These are phyloP conservation scores for Apodemus speciosus DNA, from an alignment of 2,113 vertebrate species.

Conservation along the genomic window DNA sequence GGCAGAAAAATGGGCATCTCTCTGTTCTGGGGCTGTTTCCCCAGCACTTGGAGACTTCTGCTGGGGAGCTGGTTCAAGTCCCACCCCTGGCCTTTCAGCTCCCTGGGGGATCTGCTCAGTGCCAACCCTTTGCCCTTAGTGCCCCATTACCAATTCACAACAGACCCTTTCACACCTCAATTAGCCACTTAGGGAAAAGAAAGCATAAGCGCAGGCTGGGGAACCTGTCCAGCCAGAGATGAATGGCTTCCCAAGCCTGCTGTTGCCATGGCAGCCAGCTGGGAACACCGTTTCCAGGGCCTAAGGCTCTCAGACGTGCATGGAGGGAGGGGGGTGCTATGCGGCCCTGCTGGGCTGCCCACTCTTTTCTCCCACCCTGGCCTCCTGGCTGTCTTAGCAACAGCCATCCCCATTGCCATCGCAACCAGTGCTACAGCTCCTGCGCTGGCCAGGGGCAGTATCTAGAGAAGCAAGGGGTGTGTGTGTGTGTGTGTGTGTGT, in stretches of 20 bases:
- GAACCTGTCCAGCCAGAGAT: conserved; percentile 73
- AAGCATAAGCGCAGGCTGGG: conserved; percentile 57
- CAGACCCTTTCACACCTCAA: conserved; percentile 64
- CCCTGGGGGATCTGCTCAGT: neutral
- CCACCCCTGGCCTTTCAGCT: neutral
- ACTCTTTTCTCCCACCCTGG: conserved; percentile 46
- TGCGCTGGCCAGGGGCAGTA: conserved; percentile 24
- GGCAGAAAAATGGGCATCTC: neutral
- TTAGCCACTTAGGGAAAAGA: conserved; percentile 71
- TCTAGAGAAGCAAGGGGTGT: neutral
- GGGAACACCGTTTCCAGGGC: conserved; percentile 71
- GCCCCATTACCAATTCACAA: conserved; percentile 36
- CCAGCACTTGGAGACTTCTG: neutral
- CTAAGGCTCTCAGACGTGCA: conserved; percentile 33
- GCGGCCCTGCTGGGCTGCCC: conserved; percentile 71
- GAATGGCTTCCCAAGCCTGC: conserved; percentile 77
- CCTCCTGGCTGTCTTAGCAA: conserved; percentile 73
- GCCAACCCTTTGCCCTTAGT: conserved; percentile 1
- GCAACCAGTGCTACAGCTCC: conserved; percentile 19
- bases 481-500: neutral
- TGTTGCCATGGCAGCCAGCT: conserved; percentile 84
- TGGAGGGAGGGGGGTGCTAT: neutral
- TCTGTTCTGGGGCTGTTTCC: neutral
- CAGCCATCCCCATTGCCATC: conserved; percentile 27
- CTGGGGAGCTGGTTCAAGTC: neutral